Percentiles rank a stretch among this genome's conserved stretches.
These are phyloP conservation scores for Caenorhabditis panamensis DNA, from an alignment of 2,888 invertebrate species.

Conservation along the genomic window DNA sequence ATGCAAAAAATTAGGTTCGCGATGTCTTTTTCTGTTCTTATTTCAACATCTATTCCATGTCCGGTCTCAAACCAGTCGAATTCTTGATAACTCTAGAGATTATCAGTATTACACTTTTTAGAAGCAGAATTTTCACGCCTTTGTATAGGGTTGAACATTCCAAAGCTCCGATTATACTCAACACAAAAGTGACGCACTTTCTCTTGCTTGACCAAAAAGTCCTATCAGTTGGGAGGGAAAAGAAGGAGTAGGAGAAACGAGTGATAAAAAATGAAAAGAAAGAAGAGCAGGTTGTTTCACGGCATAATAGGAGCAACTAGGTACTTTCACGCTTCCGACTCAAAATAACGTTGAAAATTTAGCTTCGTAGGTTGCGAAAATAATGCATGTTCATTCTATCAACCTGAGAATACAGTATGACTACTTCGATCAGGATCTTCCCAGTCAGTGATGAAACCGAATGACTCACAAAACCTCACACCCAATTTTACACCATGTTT, in stretches of 20 bases:
- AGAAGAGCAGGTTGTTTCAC: background rate
- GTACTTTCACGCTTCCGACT: no score
- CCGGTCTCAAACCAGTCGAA: background rate
- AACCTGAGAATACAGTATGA: no score
- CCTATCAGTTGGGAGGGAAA: constrained; percentile 24
- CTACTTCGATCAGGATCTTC: no score
- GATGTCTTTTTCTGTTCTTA: background rate
- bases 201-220: background rate
- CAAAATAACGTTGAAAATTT: no score
- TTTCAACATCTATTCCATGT: constrained; percentile 16
- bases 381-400: no score
- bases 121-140: constrained; percentile 24
- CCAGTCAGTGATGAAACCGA: no score
- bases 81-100: constrained; percentile 14
- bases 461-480: background rate
- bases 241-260: background rate
- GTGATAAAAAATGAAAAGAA: background rate
- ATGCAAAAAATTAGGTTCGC: background rate
- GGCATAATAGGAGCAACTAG: no score
- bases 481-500: background rate
- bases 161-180: constrained; percentile 23
- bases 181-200: constrained; percentile 28
- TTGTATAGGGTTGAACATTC: constrained; percentile 1
- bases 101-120: constrained; percentile 19
- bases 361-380: no score